phyloP scores from a whole-genome alignment of 2,113 vertebrate genomes.

The Gymnogyps californianus region DNA sequence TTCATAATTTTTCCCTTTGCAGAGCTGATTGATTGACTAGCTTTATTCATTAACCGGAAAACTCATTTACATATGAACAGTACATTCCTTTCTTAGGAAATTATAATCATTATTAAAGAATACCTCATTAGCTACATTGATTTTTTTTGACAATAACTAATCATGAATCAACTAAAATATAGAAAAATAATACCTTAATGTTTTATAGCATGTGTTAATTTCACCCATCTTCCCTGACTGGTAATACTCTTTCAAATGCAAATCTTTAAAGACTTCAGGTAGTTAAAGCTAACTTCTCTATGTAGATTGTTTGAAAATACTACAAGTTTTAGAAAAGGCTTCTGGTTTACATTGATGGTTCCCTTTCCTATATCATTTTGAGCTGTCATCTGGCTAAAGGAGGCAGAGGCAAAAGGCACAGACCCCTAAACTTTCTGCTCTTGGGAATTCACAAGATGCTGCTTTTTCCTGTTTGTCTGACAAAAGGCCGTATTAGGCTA shows the following conservation, averaged over 20 bases:
- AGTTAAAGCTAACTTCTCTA: not conserved
- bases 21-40: slow-evolving; percentile 4
- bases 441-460: not conserved
- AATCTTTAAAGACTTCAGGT: not conserved
- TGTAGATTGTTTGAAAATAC: not conserved
- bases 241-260: slow-evolving; percentile 1
- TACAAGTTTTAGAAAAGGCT: not conserved
- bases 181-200: slow-evolving; percentile 23
- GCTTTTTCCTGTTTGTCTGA: not conserved
- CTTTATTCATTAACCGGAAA: not conserved
- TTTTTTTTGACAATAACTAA: slow-evolving; percentile 12
- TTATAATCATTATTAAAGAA: slow-evolving; percentile 37
- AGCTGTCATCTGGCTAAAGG: not conserved
- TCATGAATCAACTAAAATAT: slow-evolving; percentile 23
- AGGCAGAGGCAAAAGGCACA: not conserved
- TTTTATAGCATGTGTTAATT: not conserved
- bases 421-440: not conserved
- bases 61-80: slow-evolving; percentile 40
- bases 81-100: slow-evolving; percentile 2
- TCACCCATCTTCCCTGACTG: not conserved
- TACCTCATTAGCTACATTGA: slow-evolving; percentile 24
- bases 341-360: not conserved
- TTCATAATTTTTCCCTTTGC: not conserved
- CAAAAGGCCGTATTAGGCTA: not conserved
- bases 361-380: not conserved